Conservation (phyloP, 2,888 invertebrate genomes). For the Tinea semifulvella region DNA sequence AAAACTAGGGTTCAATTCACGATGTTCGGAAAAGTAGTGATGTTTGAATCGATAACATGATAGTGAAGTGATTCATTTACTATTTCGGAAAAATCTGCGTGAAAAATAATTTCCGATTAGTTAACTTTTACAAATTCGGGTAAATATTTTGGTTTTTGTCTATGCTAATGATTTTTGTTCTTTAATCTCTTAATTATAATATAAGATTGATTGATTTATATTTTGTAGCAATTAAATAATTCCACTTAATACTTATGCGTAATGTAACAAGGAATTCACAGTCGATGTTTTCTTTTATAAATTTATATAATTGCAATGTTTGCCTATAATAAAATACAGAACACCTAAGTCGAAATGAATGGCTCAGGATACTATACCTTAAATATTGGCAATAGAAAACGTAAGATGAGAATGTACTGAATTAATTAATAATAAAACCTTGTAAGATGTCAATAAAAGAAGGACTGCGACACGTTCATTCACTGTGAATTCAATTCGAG, state of each 20-base stretch:
- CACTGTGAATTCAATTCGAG: too few species aligned
- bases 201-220: constrained; percentile 3
- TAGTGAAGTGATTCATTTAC: neutral
- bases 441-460: too few species aligned
- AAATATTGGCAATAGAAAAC: too few species aligned
- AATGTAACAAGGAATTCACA: too few species aligned
- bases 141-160: constrained; percentile 1
- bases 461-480: too few species aligned
- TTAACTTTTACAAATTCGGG: neutral
- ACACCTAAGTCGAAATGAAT: too few species aligned
- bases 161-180: neutral
- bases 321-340: too few species aligned
- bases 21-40: neutral
- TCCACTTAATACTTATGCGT: neutral
- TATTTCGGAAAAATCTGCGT: neutral
- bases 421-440: too few species aligned
- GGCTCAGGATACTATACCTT: too few species aligned
- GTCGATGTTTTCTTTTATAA: too few species aligned
- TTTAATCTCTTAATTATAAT: constrained; percentile 4
- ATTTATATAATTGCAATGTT: too few species aligned
- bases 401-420: too few species aligned
- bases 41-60: neutral
- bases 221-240: neutral
- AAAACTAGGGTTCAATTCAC: neutral
- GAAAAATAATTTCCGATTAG: neutral